phyloP scores from a whole-genome alignment of 2,797 vertebrate genomes.

The Agapornis canus region DNA sequence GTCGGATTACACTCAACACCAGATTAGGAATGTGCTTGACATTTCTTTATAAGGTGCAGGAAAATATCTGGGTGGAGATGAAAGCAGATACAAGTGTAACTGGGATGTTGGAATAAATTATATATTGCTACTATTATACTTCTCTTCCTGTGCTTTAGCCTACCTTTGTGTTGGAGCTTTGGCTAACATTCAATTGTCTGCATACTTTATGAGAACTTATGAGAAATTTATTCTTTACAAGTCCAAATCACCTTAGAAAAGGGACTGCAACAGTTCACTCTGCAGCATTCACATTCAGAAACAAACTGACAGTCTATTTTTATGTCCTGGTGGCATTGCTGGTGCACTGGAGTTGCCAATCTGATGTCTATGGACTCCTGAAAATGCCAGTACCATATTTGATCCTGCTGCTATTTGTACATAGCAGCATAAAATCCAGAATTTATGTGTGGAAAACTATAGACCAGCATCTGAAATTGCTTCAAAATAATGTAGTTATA shows the following conservation, averaged over 20 bases:
- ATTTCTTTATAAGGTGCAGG: conserved; percentile 71
- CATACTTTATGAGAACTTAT: conserved; percentile 3
- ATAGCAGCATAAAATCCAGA: background rate
- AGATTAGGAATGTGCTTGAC: conserved; percentile 67
- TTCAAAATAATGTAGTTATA: background rate
- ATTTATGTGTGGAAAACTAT: background rate
- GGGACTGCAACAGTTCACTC: background rate
- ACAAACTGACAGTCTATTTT: background rate
- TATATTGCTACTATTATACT: conserved; percentile 59
- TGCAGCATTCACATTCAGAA: background rate
- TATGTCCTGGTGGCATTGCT: background rate
- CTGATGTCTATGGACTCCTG: background rate
- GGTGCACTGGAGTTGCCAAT: background rate
- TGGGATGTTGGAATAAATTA: conserved; percentile 66
- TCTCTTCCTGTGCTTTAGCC: conserved; percentile 51
- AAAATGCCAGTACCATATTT: background rate
- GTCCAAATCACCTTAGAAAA: background rate
- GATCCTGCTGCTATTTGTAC: background rate
- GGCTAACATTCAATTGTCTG: conserved; percentile 26
- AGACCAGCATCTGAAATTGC: background rate
- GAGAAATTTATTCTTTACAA: background rate
- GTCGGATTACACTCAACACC: conserved; percentile 71
- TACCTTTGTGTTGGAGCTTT: conserved; percentile 51
- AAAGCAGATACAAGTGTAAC: conserved; percentile 68
- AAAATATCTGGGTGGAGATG: conserved; percentile 68